Conservation (phyloP, 37 sponge, comb jelly and placozoan species). For the Axinella damicornis region DNA sequence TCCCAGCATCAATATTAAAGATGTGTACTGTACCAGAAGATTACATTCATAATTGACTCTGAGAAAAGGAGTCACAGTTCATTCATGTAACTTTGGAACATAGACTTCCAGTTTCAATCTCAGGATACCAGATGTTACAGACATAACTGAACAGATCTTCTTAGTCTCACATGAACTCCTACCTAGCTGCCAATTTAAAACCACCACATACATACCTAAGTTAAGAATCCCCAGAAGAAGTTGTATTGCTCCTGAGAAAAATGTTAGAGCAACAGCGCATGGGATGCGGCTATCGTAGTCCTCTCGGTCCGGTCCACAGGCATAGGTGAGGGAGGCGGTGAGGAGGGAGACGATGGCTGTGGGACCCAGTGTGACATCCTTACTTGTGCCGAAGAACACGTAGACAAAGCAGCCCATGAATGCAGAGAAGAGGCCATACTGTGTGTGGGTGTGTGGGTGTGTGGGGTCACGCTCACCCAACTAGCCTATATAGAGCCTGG, state of each 20-base stretch:
- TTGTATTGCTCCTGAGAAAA: conserved; percentile 86
- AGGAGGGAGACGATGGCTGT: conserved; percentile 96
- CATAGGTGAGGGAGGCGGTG: conserved; percentile 61
- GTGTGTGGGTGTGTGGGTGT: neutral
- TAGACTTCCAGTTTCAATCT: too few relatives aligned
- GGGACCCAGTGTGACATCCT: conserved; percentile 96
- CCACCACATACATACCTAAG: conserved; percentile 72
- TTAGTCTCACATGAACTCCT: too few relatives aligned
- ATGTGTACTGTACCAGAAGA: too few relatives aligned
- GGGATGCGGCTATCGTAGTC: conserved; percentile 23
- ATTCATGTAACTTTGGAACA: too few relatives aligned
- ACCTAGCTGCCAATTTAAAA: too few relatives aligned
- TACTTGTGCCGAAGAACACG: conserved; percentile 88
- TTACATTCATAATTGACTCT: too few relatives aligned
- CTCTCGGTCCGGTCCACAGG: conserved; percentile 13
- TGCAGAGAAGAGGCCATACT: conserved; percentile 96
- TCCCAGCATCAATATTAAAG: too few relatives aligned
- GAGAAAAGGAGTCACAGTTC: too few relatives aligned
- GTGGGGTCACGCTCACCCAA: too few relatives aligned
- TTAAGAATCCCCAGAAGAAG: conserved; percentile 86
- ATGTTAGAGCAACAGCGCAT: conserved; percentile 78
- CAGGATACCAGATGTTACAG: too few relatives aligned
- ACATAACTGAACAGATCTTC: too few relatives aligned
- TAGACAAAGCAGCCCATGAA: conserved; percentile 96
- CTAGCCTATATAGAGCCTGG: too few relatives aligned